Conservation (phyloP, 1,140 invertebrate genomes). For the Tribolium castaneum region DNA sequence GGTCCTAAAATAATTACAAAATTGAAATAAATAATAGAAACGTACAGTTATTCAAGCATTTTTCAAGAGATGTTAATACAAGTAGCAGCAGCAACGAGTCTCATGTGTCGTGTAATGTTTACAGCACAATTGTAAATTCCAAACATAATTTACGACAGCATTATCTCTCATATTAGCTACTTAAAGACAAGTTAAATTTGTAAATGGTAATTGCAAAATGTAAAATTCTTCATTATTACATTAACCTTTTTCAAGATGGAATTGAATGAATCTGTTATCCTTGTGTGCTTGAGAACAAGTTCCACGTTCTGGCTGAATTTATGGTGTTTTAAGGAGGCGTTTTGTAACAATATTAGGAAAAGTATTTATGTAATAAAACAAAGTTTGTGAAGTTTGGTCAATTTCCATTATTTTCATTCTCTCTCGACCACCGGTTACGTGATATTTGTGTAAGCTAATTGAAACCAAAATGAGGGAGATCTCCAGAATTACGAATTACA, state of each 20-base stretch:
- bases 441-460: conserved; percentile 42
- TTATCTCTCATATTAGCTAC: background rate
- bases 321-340: background rate
- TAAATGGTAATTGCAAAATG: background rate
- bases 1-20: too few relatives aligned
- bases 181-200: background rate
- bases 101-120: background rate
- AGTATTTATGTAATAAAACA: conserved; percentile 26
- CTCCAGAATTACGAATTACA: conserved; percentile 40
- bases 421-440: conserved; percentile 35
- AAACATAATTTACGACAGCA: background rate
- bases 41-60: too few relatives aligned
- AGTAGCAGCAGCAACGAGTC: background rate
- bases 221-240: background rate
- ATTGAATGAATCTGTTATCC: background rate
- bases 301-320: background rate
- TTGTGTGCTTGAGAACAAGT: background rate
- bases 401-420: conserved; percentile 35
- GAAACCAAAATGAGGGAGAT: conserved; percentile 40
- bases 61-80: background rate
- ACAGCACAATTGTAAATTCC: conserved; percentile 2
- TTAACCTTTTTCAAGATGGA: background rate
- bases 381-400: conserved; percentile 28
- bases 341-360: background rate
- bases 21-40: too few relatives aligned